Evolutionary conservation across 2,113 vertebrate species (phyloP), one percentile per base, ranked within the genome.

Genomic region (Hippocampus guttulatus): DNA sequence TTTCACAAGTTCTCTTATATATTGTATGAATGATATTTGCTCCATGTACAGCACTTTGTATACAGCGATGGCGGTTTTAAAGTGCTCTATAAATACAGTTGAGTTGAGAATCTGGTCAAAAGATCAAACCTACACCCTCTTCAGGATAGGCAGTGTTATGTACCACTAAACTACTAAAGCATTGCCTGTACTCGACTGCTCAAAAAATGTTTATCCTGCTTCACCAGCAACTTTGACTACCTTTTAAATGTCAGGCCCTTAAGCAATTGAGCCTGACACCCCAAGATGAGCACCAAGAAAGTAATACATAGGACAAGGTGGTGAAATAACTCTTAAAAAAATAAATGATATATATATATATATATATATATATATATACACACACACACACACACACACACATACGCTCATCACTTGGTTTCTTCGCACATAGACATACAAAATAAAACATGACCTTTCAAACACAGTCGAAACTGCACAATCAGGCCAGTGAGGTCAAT

Each of bases 371-470:
- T 6, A 33, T 33, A 33, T 6, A 6, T 33, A 33, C 30, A 33
- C 30, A 33, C 30, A 33, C 3, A 30, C 2, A 30, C 2, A 33
- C 3, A 33, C 3, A 33, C 30, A 33, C 30, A 33, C 33, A 33
- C 0, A 76, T 85, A 88, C 85, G 79, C 68, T 76, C 67, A 84
- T 83, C 71, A 90, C 77, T 84, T 89, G 68, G 55, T 88, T 84
- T 85, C 78, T 86, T 72, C 85, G 85, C 84, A 85, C 85, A 85
- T 77, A 87, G 65, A 83, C 47, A 57, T 57, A 79, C n/a, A 84
- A 85, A 45, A 79, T 62, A 61, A 69, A 71, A 79, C 49, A 74
- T 43, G 67, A 74, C 61, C 68, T 70, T 72, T 76, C 51, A 73
- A 81, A 67, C 58, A 65, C 63, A 40, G 74, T 69, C 63, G 70